phyloP scores from a whole-genome alignment of 2,113 vertebrate genomes.

The Ptychochromis oligacanthus region DNA sequence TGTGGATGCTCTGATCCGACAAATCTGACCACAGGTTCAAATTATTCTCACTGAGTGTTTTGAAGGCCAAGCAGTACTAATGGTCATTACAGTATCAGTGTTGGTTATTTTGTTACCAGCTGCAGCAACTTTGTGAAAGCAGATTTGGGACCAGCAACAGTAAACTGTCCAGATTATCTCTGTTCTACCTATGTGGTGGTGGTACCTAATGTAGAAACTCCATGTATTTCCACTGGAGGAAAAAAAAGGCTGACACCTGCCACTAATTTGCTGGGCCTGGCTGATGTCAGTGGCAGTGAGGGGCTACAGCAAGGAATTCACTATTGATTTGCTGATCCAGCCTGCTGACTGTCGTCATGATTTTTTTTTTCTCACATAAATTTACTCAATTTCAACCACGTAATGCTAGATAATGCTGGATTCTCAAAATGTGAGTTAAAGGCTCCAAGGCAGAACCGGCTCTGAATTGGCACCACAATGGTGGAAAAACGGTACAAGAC shows the following conservation, averaged over 20 bases:
- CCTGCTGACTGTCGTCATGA: too few species aligned
- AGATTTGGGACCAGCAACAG: not conserved
- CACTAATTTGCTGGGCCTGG: too few species aligned
- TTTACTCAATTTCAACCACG: too few species aligned
- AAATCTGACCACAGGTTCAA: not conserved
- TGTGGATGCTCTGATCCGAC: not conserved
- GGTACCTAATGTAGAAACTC: not conserved
- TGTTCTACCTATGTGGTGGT: not conserved
- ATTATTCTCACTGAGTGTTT: not conserved
- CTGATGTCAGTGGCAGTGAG: too few species aligned
- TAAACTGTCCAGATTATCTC: not conserved
- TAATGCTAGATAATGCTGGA: not conserved
- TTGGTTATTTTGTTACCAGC: not conserved
- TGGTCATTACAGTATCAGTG: not conserved
- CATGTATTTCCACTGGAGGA: not conserved
- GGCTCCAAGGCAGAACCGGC: not conserved
- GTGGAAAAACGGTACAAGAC: not conserved
- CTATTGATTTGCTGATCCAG: too few species aligned
- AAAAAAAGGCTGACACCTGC: not conserved
- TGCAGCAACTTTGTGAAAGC: not conserved
- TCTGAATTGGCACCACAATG: accelerated
- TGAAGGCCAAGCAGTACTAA: not conserved
- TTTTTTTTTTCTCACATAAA: too few species aligned
- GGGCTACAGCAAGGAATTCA: too few species aligned
- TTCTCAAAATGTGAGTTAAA: not conserved